Conservation (phyloP, 2,113 vertebrate species). For the Lamprotornis superbus region DNA sequence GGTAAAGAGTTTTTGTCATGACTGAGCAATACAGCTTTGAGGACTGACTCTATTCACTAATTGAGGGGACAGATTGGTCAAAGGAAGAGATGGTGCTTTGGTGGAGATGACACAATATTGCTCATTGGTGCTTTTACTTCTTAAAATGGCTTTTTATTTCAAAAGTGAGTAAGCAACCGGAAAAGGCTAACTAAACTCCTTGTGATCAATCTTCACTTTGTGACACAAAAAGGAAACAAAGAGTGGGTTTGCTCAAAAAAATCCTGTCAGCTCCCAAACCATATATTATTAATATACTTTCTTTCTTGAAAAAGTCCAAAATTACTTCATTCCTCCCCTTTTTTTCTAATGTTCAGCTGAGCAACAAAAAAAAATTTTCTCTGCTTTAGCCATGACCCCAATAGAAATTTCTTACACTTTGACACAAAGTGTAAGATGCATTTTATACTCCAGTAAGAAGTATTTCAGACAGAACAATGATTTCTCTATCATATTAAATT, state of each 20-base stretch:
- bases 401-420: background rate
- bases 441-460: background rate
- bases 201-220: background rate
- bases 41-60: background rate
- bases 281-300: background rate
- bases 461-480: background rate
- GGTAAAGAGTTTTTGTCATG: background rate
- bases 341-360: background rate
- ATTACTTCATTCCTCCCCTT: accelerated
- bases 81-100: background rate
- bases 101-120: background rate
- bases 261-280: background rate
- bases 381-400: background rate
- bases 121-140: background rate
- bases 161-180: background rate
- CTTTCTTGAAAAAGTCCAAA: background rate
- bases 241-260: background rate
- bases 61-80: background rate
- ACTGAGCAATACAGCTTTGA: background rate
- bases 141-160: background rate
- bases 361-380: background rate
- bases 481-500: background rate
- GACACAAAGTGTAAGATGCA: background rate
- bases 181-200: background rate
- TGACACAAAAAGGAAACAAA: background rate